Conservation (phyloP, 2,888 invertebrate genomes). For the Trichopria drosophilae region DNA sequence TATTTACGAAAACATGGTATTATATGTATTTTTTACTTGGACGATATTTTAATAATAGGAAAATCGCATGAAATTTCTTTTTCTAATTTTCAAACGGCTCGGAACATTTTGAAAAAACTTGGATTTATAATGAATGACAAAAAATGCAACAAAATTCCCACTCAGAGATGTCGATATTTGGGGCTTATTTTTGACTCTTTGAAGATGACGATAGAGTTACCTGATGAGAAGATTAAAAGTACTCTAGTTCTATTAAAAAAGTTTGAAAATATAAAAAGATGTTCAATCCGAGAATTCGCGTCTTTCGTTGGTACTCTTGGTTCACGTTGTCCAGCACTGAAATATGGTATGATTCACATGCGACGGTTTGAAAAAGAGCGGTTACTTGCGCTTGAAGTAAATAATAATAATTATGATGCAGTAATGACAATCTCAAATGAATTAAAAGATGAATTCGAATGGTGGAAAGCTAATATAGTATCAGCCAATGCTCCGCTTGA, state of each 20-base stretch:
- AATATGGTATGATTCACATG: constrained; percentile 6
- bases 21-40: not conserved
- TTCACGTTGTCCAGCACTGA: constrained; percentile 12
- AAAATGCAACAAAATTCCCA: constrained; percentile 4
- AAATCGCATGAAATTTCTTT: too few relatives aligned
- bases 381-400: not conserved
- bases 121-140: not conserved
- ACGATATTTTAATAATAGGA: constrained; percentile 1
- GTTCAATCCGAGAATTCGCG: constrained; percentile 19
- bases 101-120: not conserved
- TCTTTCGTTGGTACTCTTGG: constrained; percentile 13
- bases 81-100: too few relatives aligned
- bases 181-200: constrained; percentile 16
- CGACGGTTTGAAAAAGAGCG: constrained; percentile 10
- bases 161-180: constrained; percentile 20
- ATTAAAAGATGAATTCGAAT: constrained; percentile 10
- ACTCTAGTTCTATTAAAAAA: too few relatives aligned
- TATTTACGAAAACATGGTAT: not conserved
- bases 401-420: not conserved
- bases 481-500: constrained; percentile 6
- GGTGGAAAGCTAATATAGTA: constrained; percentile 3
- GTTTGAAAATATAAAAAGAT: not conserved
- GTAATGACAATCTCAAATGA: constrained; percentile 4
- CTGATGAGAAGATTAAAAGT: too few relatives aligned
- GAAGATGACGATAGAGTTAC: not conserved